phyloP scores from a whole-genome alignment of 2,113 vertebrate genomes.

The Psophia crepitans region DNA sequence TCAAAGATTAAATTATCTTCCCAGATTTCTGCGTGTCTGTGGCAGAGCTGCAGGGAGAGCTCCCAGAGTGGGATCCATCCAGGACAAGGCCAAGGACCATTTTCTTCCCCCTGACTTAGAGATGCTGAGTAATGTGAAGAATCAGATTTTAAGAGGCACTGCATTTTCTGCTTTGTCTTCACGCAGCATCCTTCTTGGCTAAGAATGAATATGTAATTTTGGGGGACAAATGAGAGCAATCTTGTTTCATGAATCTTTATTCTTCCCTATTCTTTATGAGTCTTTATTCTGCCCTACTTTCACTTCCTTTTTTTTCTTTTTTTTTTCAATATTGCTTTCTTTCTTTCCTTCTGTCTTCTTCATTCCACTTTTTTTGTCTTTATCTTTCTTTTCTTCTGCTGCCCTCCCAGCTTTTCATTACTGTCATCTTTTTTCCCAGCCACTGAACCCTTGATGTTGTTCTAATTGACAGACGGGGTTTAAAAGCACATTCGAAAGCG shows the following conservation, averaged over 20 bases:
- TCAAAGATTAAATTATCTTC: background rate
- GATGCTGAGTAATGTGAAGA: background rate
- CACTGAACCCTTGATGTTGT: constrained; percentile 74
- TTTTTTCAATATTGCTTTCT: background rate
- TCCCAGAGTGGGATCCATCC: background rate
- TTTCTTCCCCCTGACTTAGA: background rate
- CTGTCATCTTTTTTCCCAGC: constrained; percentile 76
- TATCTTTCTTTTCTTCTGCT: constrained; percentile 56
- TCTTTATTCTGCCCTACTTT: background rate
- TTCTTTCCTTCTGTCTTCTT: background rate
- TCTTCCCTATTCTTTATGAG: background rate
- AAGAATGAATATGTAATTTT: background rate
- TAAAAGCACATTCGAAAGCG: constrained; percentile 77
- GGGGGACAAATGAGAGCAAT: background rate
- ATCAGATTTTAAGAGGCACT: background rate
- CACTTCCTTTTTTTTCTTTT: background rate
- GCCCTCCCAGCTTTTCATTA: constrained; percentile 73
- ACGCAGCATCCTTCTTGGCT: background rate
- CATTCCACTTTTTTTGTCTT: constrained; percentile 13
- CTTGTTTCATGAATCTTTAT: background rate
- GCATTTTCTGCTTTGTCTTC: background rate
- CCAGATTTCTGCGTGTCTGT: background rate
- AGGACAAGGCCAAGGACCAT: background rate
- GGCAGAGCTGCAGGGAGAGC: background rate
- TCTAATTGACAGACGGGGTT: constrained; percentile 79